These are phyloP conservation scores for Uromys caudimaculatus DNA, from an alignment of 2,797 vertebrate species.

Conservation along the genomic window DNA sequence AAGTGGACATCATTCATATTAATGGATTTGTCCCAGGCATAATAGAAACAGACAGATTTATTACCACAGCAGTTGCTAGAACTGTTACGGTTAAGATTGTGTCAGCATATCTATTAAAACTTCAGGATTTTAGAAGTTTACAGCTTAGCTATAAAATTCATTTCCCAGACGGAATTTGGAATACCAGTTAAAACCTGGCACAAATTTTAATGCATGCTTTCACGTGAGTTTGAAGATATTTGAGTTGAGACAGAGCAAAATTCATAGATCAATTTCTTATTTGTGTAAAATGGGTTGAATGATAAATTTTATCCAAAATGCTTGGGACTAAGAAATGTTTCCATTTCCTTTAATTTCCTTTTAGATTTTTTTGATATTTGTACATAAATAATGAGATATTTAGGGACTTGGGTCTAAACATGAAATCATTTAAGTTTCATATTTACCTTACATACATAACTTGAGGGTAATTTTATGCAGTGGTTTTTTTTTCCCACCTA, in stretches of 20 bases:
- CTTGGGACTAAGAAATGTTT: not conserved
- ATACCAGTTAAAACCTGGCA: constrained; percentile 69
- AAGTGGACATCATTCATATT: constrained; percentile 89
- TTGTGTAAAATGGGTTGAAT: constrained; percentile 25
- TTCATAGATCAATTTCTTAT: not conserved
- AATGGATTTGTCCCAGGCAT: constrained; percentile 88
- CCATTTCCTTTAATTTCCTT: not conserved
- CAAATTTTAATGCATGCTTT: constrained; percentile 60
- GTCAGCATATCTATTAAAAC: constrained; percentile 86
- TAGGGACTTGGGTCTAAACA: not conserved
- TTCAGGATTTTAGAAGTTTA: constrained; percentile 78
- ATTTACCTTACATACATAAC: not conserved
- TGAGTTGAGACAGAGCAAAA: constrained; percentile 65
- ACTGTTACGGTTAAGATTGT: constrained; percentile 83
- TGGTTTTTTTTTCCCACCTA: not conserved
- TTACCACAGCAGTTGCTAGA: constrained; percentile 79
- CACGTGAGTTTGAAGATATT: constrained; percentile 59
- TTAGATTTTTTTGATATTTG: constrained; percentile 6
- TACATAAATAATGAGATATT: not conserved
- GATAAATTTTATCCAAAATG: not conserved
- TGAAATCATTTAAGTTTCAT: not conserved
- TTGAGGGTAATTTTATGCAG: not conserved
- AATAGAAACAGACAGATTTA: constrained; percentile 89
- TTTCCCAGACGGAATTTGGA: constrained; percentile 69
- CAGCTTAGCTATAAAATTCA: constrained; percentile 77